Evolutionary conservation across 2,113 vertebrate species (phyloP).

Genomic region (Condylura cristata): DNA sequence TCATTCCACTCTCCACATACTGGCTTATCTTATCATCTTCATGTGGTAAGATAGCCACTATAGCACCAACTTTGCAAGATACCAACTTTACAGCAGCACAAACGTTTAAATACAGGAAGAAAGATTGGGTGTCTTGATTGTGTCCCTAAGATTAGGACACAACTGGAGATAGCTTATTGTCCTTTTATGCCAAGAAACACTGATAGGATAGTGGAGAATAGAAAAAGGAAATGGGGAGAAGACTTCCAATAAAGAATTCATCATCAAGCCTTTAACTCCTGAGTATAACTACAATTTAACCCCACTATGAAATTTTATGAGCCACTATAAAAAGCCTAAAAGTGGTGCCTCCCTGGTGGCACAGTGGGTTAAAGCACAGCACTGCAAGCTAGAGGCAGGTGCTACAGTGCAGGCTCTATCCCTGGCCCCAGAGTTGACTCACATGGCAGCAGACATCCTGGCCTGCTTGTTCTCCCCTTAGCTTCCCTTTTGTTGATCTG

Average conservation of each 20-base stretch:
- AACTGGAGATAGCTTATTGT: not conserved
- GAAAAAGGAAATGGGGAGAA: not conserved
- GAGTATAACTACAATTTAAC: not conserved
- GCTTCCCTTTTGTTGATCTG: too few relatives aligned
- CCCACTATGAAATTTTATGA: not conserved
- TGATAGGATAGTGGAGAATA: not conserved
- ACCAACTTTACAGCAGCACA: not conserved
- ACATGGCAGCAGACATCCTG: too few relatives aligned
- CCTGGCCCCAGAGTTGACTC: too few relatives aligned
- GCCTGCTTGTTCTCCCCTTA: too few relatives aligned
- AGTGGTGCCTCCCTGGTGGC: too few relatives aligned
- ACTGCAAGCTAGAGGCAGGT: too few relatives aligned
- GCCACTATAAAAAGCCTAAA: conserved; percentile 3
- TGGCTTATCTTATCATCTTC: not conserved
- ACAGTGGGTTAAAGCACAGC: too few relatives aligned
- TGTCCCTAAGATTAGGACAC: not conserved
- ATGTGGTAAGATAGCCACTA: not conserved
- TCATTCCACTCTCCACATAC: not conserved
- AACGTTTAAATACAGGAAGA: not conserved
- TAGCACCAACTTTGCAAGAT: not conserved
- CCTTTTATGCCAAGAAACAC: not conserved
- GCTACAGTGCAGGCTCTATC: too few relatives aligned
- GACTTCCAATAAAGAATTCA: not conserved
- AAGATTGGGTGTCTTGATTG: not conserved
- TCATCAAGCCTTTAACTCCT: not conserved